A percentile compares a stretch with the other conserved stretches of the same genome.
These are phyloP conservation scores for Rousettus leschenaultii DNA, from an alignment of 2,113 vertebrate genomes.

Conservation along the genomic window DNA sequence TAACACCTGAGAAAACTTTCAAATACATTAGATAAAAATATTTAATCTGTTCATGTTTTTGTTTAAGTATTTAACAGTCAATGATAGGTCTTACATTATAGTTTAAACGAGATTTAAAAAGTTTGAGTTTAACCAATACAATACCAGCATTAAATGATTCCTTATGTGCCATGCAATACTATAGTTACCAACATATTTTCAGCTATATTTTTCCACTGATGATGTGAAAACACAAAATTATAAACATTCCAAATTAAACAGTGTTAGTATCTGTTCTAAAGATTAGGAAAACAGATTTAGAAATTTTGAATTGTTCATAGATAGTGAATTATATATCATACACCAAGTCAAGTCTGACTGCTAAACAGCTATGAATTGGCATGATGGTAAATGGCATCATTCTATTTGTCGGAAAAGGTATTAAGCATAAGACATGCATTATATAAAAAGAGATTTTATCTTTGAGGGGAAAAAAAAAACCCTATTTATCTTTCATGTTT, in stretches of 20 bases:
- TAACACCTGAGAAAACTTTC: neutral
- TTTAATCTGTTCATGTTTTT: neutral
- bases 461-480: neutral
- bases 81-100: neutral
- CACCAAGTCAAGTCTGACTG: neutral
- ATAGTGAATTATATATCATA: neutral
- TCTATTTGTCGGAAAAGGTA: neutral
- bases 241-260: neutral
- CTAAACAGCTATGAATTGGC: neutral
- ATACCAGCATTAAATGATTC: neutral
- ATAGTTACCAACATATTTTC: neutral
- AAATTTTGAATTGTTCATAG: neutral
- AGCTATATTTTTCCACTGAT: neutral
- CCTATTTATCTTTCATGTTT: neutral
- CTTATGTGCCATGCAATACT: neutral
- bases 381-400: neutral
- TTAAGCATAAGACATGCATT: neutral
- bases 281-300: neutral
- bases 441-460: neutral
- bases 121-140: neutral
- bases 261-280: neutral
- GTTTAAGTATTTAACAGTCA: neutral
- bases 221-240: constrained; percentile 19
- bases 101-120: neutral
- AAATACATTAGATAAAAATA: neutral